Percentiles rank a stretch among this genome's conserved stretches.
These are phyloP conservation scores for Xiphorhynchus elegans DNA, from an alignment of 2,113 vertebrate species.

Conservation along the genomic window DNA sequence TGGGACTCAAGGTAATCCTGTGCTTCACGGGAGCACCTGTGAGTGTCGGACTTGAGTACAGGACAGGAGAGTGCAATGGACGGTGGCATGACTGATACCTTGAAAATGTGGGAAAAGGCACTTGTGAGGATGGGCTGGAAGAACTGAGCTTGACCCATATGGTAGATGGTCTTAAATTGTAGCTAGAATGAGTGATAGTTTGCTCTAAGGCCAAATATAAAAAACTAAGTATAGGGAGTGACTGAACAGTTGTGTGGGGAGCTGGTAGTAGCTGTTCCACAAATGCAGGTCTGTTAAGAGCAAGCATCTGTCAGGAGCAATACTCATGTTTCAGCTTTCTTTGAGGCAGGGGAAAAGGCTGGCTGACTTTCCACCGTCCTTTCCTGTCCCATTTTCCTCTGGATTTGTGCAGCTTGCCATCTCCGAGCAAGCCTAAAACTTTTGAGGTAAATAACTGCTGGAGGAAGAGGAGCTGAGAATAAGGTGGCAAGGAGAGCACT, in stretches of 20 bases:
- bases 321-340: background rate
- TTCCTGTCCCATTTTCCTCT: background rate
- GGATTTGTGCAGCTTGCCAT: background rate
- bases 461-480: background rate
- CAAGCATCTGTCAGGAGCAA: background rate
- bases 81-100: accelerated
- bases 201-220: background rate
- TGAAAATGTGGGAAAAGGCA: background rate
- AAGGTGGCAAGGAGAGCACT: background rate
- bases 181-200: background rate
- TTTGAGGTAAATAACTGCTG: background rate
- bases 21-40: background rate
- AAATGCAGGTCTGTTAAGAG: background rate
- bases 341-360: background rate
- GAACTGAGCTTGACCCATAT: background rate
- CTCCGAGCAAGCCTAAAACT: background rate
- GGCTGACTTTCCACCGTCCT: background rate
- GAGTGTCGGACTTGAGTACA: background rate
- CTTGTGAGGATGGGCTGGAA: background rate
- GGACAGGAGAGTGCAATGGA: background rate
- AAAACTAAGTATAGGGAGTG: background rate
- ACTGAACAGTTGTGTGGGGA: background rate
- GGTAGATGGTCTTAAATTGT: background rate
- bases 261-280: background rate
- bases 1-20: background rate